phyloP scores from a whole-genome alignment of 2,113 vertebrate species.

The Peromyscus polionotus region DNA sequence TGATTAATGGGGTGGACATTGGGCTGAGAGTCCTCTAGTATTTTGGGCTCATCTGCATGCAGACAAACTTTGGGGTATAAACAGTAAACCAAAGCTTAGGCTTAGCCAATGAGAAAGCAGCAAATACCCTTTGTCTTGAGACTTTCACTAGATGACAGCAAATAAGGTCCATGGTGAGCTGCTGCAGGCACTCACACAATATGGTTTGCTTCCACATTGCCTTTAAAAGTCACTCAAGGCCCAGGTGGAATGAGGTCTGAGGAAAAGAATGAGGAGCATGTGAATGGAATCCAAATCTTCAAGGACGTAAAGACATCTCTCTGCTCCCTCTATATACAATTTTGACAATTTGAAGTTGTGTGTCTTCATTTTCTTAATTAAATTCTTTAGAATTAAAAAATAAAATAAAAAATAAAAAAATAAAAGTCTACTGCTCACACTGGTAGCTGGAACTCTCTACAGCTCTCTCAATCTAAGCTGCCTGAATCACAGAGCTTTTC shows the following conservation, averaged over 20 bases:
- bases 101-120: neutral
- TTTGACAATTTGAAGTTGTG: too few species aligned
- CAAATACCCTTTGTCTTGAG: neutral
- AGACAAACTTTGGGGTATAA: slow-evolving; percentile 16
- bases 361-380: too few species aligned
- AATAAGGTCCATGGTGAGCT: neutral
- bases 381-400: too few species aligned
- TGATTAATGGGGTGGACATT: neutral
- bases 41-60: neutral
- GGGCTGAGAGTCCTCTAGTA: neutral
- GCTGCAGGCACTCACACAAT: neutral
- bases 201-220: neutral
- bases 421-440: neutral
- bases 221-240: too few species aligned
- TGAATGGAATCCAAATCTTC: too few species aligned
- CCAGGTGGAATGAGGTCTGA: too few species aligned
- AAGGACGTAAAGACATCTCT: too few species aligned
- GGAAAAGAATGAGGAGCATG: too few species aligned
- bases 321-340: too few species aligned
- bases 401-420: neutral
- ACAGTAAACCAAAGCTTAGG: neutral
- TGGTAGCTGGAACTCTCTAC: neutral
- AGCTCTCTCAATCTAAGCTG: neutral
- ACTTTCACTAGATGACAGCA: neutral
- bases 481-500: neutral